Evolutionary conservation across 2,113 vertebrate genomes (phyloP), one percentile per base, ranked within the genome.

Genomic region (Corydoras maculifer): DNA sequence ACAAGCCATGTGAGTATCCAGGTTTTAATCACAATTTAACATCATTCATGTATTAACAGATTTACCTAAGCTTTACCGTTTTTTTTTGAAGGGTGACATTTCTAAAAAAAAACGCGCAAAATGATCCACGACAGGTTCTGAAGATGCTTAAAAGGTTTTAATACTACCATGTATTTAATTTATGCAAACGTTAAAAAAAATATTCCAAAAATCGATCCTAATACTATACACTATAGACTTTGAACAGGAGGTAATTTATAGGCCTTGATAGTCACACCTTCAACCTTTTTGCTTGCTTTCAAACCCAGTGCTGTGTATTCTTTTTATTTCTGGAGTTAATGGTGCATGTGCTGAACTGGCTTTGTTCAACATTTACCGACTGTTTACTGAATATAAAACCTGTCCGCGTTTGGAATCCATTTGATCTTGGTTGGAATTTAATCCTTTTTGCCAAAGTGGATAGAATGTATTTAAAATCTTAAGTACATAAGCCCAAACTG

Each of bases 281-380:
- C 25, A 51, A 29, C 25, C 0, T n/a, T 53, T n/a, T 31, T 29
- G 9, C 51, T 5, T 54, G 9, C n/a, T 25, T 9, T 65, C 43
- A 11, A 35, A 67, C 3, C 13, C 6, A 57, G 18, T 14, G 54
- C 18, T 58, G 8, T 68, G 14, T 5, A 43, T 15, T 4, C 11
- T 1, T 35, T 69, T 8, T 50, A 10, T 50, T 69, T 49, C 58
- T 14, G 49, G 14, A 32, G 9, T 54, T 67, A 80, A 66, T 63
- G 49, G 54, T 75, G 70, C 78, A 70, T 65, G 73, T 71, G 75
- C 78, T 48, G 70, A 76, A 13, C 73, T 80, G 77, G 77, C 74
- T 76, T 79, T 64, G 25, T 70, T 62, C 30, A 59, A 70, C 71
- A 60, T 49, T 50, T 8, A 11, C 32, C 49, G 64, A 58, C 9